Evolutionary conservation across 2,888 invertebrate species (phyloP), one percentile per base, ranked within the genome.

Genomic region (Mythimna vitellina): DNA sequence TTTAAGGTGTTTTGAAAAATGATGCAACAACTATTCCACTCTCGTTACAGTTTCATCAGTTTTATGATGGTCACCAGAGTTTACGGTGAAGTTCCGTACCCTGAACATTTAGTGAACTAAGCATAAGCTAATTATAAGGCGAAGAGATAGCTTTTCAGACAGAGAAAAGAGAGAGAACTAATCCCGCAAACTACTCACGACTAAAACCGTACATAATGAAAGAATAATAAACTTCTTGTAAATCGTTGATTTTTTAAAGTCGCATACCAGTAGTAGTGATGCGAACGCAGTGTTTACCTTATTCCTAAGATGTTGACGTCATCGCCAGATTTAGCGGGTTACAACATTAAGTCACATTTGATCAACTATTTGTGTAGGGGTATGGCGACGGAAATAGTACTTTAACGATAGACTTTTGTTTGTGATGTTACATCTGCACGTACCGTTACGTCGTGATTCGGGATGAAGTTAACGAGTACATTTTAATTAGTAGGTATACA

Each of bases 281-380:
- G 73, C 76, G 67, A 73, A 75, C 82, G 70, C 68, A 77, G 42
- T 84, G 81, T 85, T 83, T 84, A 85, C 76, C 78, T 84, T 74
- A 77, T 62, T 66, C 58, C 70, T 62, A 35, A 70, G 70, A 64
- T 66, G 64, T 17, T 65, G 74, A 80, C 85, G 84, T 85, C 84
- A 85, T 74, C 35, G 68, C 78, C 67, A 49, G 63, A 78, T 85
- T 84, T 85, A 86, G 86, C 67, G 25, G 65, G 61, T 80, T 80
- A 86, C 78, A 78, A 71, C 73, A 69, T 73, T 76, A 79, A 68
- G 81, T 83, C 73, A 67, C 78, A 81, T 81, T 86, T 80, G 74
- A 84, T 85, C 76, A 68, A 76, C 82, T 77, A 78, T 80, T 78
- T 70, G 76, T 78, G 84, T 74, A 78, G 71, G 65, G 73, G 70